Conservation (phyloP, 1,140 invertebrate genomes). For the Cotesia glomerata region DNA sequence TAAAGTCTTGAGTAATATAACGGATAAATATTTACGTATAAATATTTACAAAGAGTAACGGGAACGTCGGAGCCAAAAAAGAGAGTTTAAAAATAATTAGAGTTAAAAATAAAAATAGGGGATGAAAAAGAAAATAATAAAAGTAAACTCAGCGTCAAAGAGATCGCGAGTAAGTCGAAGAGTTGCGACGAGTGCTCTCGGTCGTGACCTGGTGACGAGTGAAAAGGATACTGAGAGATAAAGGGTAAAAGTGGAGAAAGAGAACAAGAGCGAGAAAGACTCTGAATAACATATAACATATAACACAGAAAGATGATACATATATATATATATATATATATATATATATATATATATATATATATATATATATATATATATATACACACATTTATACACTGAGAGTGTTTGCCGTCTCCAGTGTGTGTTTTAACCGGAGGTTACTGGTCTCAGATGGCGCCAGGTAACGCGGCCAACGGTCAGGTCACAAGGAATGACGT, state of each 20-base stretch:
- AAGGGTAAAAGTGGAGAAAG: not conserved
- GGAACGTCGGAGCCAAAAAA: no score
- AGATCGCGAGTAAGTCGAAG: conserved; percentile 1
- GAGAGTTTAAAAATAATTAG: not conserved
- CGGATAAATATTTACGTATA: no score
- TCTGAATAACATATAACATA: no score
- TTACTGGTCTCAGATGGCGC: conserved; percentile 34
- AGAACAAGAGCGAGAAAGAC: not conserved
- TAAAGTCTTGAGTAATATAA: no score
- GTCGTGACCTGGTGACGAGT: conserved; percentile 5
- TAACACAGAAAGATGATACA: no score
- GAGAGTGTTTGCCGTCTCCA: not conserved
- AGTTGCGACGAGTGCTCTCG: conserved; percentile 2
- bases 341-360: no score
- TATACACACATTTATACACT: no score
- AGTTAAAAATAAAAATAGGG: not conserved
- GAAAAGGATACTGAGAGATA: no score
- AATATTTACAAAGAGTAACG: no score
- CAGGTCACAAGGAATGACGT: conserved; percentile 57
- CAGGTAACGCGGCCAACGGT: conserved; percentile 34
- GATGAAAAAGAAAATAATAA: not conserved
- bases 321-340: no score
- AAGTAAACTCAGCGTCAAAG: conserved; percentile 9
- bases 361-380: no score
- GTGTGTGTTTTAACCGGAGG: not conserved